Base-by-base conservation (phyloP, 2,888 invertebrate species). In the Himalopsyche anomala region DNA sequence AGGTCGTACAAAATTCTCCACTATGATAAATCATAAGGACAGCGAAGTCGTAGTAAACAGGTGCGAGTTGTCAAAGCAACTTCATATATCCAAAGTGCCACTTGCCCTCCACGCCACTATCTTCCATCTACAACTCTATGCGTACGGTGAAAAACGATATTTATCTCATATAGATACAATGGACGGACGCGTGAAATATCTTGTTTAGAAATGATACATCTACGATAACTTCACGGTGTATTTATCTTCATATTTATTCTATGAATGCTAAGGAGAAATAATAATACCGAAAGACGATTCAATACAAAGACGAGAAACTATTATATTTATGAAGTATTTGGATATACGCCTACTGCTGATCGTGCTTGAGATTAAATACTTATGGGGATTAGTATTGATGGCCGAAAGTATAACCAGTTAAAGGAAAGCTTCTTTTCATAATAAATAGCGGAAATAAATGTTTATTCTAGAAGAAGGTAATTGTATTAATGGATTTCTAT, bases 301-400 rank as follows among this genome's bases (percentile, higher is more conserved):
- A 62, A 62, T 19, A 62, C 62, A 62, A 62, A 62, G 56, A 56
- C 17, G 62, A 62, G 28, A 19, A 62, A n/a, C 19, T 62, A 62
- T 62, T 62, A 62, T 62, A 62, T 19, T 17, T 55, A 19, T 62
- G 62, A 62, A 62, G 51, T 62, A 28, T 28, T 62, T n/a, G 62
- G 62, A 62, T 62, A 62, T 19, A 62, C 62, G 19, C 62, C 62
- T 62, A 62, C 62, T 62, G 62, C 62, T 62, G 62, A 62, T 62
- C 62, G 62, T 62, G 62, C n/a, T 11, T 19, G 2, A 62, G 62
- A 62, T 62, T 62, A 19, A 62, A 28, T 2, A 51, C 51, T 51
- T 51, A 51, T 15, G 15, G 2, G 15, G 51, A 51, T 51, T 51
- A 51, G 51, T 51, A 51, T 51, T 15, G 51, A 51, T 51, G 15